Evolutionary conservation across 1,140 invertebrate genomes (phyloP).

Genomic region (Centruroides vittatus): DNA sequence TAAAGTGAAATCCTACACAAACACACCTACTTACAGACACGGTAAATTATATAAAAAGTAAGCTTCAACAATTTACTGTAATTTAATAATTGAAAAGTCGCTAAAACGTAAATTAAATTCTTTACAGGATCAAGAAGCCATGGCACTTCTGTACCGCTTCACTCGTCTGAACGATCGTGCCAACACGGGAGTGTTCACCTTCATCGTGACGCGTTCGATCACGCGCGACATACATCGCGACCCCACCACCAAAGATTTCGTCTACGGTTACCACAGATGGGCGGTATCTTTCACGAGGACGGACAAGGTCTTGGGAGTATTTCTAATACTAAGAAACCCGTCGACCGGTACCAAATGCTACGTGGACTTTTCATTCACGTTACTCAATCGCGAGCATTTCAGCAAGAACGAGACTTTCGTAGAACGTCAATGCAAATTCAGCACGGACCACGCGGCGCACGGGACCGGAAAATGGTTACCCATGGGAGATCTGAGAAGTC

Average conservation of each 20-base stretch:
- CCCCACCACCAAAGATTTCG: slow-evolving; percentile 69
- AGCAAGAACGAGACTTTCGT: slow-evolving; percentile 67
- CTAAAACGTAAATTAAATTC: too few relatives aligned
- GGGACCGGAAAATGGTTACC: slow-evolving; percentile 52
- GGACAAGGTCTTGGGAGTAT: slow-evolving; percentile 58
- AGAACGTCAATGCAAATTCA: slow-evolving; percentile 49
- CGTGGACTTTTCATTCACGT: slow-evolving; percentile 69
- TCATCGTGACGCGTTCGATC: slow-evolving; percentile 62
- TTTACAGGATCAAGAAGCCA: slow-evolving; percentile 22
- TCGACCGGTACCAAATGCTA: slow-evolving; percentile 40
- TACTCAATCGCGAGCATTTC: slow-evolving; percentile 72
- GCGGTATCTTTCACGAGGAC: slow-evolving; percentile 64
- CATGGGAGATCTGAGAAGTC: slow-evolving; percentile 54
- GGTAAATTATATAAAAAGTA: too few relatives aligned
- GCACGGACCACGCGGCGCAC: slow-evolving; percentile 47
- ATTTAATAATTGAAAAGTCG: too few relatives aligned
- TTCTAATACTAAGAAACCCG: slow-evolving; percentile 51
- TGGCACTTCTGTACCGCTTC: slow-evolving; percentile 72
- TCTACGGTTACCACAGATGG: slow-evolving; percentile 73
- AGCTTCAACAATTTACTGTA: too few relatives aligned
- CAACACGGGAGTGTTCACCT: slow-evolving; percentile 56
- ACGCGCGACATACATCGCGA: slow-evolving; percentile 62
- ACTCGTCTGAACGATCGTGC: slow-evolving; percentile 66
- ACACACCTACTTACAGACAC: too few relatives aligned
- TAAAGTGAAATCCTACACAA: too few relatives aligned